Evolutionary conservation across 2,113 vertebrate genomes (phyloP).

Genomic region (Phalacrocorax carbo): DNA sequence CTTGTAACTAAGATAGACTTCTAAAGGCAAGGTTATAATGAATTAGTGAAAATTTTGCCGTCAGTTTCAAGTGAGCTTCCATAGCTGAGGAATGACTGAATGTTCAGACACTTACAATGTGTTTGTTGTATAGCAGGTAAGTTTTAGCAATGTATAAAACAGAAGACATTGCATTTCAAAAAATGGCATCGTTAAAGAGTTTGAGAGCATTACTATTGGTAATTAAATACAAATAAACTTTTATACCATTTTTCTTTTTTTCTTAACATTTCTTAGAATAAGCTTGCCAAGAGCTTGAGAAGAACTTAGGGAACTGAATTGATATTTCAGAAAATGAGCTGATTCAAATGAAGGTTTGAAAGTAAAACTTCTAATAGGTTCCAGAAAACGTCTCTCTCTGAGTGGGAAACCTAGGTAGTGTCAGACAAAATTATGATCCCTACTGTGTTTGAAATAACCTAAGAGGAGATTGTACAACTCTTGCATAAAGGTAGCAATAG

Average conservation of each 20-base stretch:
- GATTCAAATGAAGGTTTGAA: not conserved
- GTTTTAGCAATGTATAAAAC: not conserved
- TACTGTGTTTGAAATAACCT: not conserved
- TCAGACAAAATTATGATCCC: not conserved
- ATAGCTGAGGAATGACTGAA: not conserved
- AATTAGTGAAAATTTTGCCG: not conserved
- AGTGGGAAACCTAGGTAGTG: not conserved
- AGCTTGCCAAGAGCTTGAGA: not conserved
- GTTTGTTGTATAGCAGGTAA: not conserved
- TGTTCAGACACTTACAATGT: not conserved
- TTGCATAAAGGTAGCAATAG: not conserved
- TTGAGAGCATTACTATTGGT: not conserved
- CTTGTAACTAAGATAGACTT: not conserved
- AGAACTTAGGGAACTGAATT: not conserved
- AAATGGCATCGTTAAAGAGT: not conserved
- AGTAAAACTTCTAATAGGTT: not conserved
- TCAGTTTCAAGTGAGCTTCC: not conserved
- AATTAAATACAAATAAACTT: not conserved
- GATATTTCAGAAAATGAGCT: not conserved
- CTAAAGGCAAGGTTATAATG: not conserved
- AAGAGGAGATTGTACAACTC: not conserved
- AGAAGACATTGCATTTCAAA: not conserved
- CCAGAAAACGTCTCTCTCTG: not conserved
- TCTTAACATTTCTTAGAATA: not conserved
- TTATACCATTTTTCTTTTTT: not conserved